Percentiles rank a stretch among this genome's conserved stretches.
Evolutionary conservation across 1,140 invertebrate genomes (phyloP).

Genomic region (Diplogasteroides magnus): DNA sequence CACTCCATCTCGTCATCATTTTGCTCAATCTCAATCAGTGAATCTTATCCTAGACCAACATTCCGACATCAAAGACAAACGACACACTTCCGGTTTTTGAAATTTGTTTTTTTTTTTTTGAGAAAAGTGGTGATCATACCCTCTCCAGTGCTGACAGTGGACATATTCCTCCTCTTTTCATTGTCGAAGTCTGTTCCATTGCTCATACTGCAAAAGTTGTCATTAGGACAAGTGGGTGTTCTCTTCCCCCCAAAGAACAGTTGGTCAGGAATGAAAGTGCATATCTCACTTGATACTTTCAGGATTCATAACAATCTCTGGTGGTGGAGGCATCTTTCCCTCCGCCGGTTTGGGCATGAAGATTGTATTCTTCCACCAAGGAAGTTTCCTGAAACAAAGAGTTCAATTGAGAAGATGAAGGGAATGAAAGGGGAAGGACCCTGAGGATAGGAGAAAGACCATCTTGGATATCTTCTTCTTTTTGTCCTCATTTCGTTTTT

Average conservation of each 20-base stretch:
- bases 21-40: background rate
- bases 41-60: background rate
- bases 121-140: conserved; percentile 13
- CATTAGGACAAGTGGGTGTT: no score
- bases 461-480: no score
- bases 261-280: background rate
- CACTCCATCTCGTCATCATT: no score
- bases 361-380: conserved; percentile 1
- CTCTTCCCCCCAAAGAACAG: no score
- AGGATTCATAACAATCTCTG: background rate
- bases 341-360: background rate
- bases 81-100: background rate
- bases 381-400: background rate
- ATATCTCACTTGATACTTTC: background rate
- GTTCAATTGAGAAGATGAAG: no score
- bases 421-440: no score
- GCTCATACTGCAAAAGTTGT: no score
- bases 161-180: conserved; percentile 18
- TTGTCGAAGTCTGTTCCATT: no score
- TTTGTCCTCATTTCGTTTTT: no score
- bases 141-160: conserved; percentile 23
- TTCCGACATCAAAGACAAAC: background rate
- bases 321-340: background rate
- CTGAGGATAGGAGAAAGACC: no score
- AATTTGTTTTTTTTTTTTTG: background rate